phyloP scores from a whole-genome alignment of 2,113 vertebrate genomes.

The Cercocebus atys region DNA sequence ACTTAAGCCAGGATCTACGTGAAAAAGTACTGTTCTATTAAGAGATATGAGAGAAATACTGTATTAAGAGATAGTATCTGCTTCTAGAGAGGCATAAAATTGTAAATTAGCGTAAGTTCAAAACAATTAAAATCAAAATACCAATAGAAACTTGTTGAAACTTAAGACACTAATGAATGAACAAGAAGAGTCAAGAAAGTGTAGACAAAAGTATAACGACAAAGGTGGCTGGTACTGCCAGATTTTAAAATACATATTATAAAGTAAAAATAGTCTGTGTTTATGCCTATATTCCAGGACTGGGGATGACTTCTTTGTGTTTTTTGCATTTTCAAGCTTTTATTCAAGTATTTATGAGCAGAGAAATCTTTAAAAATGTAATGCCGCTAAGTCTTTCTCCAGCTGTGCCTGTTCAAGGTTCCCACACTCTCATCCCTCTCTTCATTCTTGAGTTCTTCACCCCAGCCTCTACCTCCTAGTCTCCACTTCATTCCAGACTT shows the following conservation, averaged over 20 bases:
- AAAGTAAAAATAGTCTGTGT: not conserved
- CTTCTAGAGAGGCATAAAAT: not conserved
- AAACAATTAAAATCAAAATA: not conserved
- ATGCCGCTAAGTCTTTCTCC: not conserved
- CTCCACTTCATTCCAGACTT: not conserved
- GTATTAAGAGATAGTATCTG: not conserved
- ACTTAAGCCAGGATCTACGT: not conserved
- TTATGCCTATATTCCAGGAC: not conserved
- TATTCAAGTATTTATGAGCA: not conserved
- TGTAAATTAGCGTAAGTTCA: not conserved
- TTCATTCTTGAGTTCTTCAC: too few species aligned
- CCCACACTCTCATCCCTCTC: too few species aligned
- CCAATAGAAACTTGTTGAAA: not conserved
- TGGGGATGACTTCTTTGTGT: not conserved
- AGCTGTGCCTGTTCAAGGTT: accelerated
- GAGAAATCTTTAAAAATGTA: not conserved
- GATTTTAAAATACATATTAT: not conserved
- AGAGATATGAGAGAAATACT: not conserved
- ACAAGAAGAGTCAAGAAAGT: not conserved
- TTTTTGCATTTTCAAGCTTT: not conserved
- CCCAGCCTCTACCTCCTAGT: too few species aligned
- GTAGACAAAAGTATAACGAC: not conserved
- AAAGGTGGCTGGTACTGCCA: not conserved
- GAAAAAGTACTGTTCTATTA: not conserved
- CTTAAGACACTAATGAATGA: not conserved